These are phyloP conservation scores for Papilio glaucus DNA, from an alignment of 1,140 invertebrate species.

Conservation along the genomic window DNA sequence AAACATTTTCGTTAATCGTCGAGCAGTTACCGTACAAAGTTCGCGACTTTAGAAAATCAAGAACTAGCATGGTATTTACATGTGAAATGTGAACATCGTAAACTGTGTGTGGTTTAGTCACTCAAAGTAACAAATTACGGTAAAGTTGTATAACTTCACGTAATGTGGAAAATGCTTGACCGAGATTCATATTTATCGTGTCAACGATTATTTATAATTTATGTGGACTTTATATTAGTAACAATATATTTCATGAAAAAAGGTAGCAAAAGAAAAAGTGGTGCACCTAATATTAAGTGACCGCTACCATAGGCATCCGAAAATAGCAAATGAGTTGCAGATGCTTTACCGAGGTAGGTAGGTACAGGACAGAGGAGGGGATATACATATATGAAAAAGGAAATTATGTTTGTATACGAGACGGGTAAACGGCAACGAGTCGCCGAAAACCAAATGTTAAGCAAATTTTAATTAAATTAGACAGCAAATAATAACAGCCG, in stretches of 20 bases:
- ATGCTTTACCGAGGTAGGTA: too few relatives aligned
- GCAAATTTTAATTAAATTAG: too few relatives aligned
- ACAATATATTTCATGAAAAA: neutral
- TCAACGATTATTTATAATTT: neutral
- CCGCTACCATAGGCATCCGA: too few relatives aligned
- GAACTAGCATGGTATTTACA: constrained; percentile 21
- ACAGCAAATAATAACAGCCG: too few relatives aligned
- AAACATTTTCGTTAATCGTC: neutral
- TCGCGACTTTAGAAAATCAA: constrained; percentile 20
- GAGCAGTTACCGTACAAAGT: too few relatives aligned
- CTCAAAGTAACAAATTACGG: constrained; percentile 19
- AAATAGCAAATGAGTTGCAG: too few relatives aligned
- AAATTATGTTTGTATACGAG: too few relatives aligned
- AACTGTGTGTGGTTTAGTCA: neutral
- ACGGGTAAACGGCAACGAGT: too few relatives aligned
- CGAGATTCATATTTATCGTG: neutral
- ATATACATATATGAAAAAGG: too few relatives aligned
- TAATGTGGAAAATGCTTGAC: constrained; percentile 18
- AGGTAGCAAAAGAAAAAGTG: neutral
- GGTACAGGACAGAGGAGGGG: too few relatives aligned
- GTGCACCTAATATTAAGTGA: too few relatives aligned
- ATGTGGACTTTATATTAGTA: neutral
- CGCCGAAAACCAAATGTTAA: too few relatives aligned
- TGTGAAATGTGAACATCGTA: constrained; percentile 33
- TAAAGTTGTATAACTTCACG: constrained; percentile 19